Evolutionary conservation across 2,113 vertebrate genomes (phyloP), one percentile per base, ranked within the genome.

Genomic region (Gila orcuttii): DNA sequence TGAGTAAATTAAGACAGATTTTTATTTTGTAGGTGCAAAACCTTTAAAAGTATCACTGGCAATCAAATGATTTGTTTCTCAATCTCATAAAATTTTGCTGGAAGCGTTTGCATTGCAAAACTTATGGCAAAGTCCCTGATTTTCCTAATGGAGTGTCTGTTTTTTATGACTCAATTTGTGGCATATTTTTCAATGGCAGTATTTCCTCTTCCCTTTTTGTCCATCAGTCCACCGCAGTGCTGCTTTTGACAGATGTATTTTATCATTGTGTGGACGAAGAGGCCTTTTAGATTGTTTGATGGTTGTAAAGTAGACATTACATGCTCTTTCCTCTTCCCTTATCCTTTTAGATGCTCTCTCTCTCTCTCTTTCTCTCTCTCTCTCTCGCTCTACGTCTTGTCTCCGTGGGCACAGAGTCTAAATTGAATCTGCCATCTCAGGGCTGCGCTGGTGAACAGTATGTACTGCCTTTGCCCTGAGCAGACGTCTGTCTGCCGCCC

Each of bases 401-500:
- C 84, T 78, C 84, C 15, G n/a, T 84, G 62, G 60, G 85, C 42
- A 42, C 62, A 2, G 36, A 50, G 47, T 79, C 82, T 86, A 86
- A 79, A 88, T 86, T 85, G 79, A 88, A 86, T 78, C 59, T 42
- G 60, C 45, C 15, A 62, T 87, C 60, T 86, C 80, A 84, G 76
- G 59, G 69, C 80, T 59, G 59, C 19, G 8, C 47, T 28, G 66
- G 39, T 79, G 28, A 82, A 86, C 66, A 59, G 45, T 85, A 60
- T 68, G 60, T 59, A 60, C 85, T 79, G 87, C 69, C 75, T 66
- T 79, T 33, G 80, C 86, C 74, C 69, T 31, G 50, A 55, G 80
- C 81, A 86, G 84, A 87, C 76, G 57, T 39, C 86, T 64, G 84
- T 88, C 86, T 81, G 86, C 64, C n/a, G 39, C 52, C 60, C 79